Evolutionary conservation across 2,113 vertebrate genomes (phyloP), one percentile per base, ranked within the genome.

Genomic region (Platycercus adscitus): DNA sequence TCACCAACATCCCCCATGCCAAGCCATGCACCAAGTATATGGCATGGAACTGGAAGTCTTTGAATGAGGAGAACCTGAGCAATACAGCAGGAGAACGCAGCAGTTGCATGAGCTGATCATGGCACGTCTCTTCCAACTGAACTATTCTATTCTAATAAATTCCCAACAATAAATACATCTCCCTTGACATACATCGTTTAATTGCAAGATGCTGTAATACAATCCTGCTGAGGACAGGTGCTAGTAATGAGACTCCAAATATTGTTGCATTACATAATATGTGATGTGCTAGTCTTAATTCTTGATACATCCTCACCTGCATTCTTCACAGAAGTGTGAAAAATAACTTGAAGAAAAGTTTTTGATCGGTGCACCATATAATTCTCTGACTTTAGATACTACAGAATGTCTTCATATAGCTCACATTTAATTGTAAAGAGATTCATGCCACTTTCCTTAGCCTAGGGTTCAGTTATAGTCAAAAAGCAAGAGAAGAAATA

Each of bases 401-500:
- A 78, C 4, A 64, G 49, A 84, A 77, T 80, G 6, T 78, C 29
- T 93, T 93, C 60, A 60, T 24, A 61, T 23, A 21, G 72, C 78
- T 95, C 61, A 71, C 39, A 86, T 88, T 93, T 90, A 95, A 94
- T 31, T 91, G 50, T 35, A 86, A 94, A 93, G 43, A 88, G 73
- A 93, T 47, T 78, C 0, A 0, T 44, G 55, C 55, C 76, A 78
- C 46, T 66, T 93, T 72, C n/a, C 19, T 39, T 75, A 86, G 83
- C 69, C 61, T 75, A 92, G 72, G 56, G 61, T 52, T 88, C 21
- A 90, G 50, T 81, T 84, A 65, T 24, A 91, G 44, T 81, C 50
- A 88, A 71, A 80, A 95, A 86, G 53, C 17, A 90, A 69, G 58
- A 55, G 23, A 91, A 91, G 37, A 91, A 21, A 91, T 49, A 78